A percentile compares a stretch with the other conserved stretches of the same genome.
phyloP scores from a whole-genome alignment of 1,140 invertebrate species.

The Brachionus asplanchnoidis region DNA sequence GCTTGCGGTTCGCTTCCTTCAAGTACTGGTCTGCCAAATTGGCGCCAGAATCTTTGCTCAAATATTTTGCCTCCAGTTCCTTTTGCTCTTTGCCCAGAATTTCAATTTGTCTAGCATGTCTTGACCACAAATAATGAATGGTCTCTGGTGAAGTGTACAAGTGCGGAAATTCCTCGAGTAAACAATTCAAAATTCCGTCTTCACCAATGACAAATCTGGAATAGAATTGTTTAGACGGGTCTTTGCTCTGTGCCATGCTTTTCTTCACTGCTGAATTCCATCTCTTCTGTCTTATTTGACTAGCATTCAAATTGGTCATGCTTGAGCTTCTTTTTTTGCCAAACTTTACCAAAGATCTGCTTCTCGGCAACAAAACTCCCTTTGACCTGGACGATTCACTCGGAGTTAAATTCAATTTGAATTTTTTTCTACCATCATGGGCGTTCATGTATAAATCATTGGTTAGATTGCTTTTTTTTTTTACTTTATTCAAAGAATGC shows the following conservation, averaged over 20 bases:
- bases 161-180: conserved; percentile 55
- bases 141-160: conserved; percentile 53
- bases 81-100: conserved; percentile 50
- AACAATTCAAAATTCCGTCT: conserved; percentile 22
- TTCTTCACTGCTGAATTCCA: background rate
- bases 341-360: conserved; percentile 14
- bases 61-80: conserved; percentile 50
- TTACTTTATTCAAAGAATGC: background rate
- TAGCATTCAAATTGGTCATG: background rate
- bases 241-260: conserved; percentile 1
- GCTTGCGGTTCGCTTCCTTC: conserved; percentile 52
- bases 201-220: conserved; percentile 10
- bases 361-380: background rate
- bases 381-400: background rate
- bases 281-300: background rate
- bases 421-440: background rate
- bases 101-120: conserved; percentile 52
- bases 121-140: conserved; percentile 54
- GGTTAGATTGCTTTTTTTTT: conserved; percentile 11
- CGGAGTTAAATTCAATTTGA: background rate
- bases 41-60: conserved; percentile 47
- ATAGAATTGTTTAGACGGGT: conserved; percentile 10
- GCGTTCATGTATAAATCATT: conserved; percentile 17
- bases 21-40: conserved; percentile 46
- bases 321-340: conserved; percentile 15